Evolutionary conservation across 2,797 vertebrate species (phyloP).

Genomic region (Gymnodraco acuticeps): DNA sequence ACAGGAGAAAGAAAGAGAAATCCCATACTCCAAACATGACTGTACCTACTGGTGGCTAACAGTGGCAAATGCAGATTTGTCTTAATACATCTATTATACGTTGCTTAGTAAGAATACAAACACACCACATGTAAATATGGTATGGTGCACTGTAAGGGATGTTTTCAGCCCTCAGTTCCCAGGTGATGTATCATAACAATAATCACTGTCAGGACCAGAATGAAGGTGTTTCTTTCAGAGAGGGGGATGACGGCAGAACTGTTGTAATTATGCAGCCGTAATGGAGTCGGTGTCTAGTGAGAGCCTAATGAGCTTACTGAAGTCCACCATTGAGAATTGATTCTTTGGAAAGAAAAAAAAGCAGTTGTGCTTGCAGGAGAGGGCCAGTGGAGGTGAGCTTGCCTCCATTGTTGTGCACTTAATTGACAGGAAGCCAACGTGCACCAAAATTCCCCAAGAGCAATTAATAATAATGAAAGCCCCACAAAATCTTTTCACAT

Average conservation of each 20-base stretch:
- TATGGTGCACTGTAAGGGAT: conserved; percentile 51
- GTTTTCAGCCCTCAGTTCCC: conserved; percentile 69
- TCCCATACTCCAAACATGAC: conserved; percentile 2
- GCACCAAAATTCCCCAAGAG: conserved; percentile 73
- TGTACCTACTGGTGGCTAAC: not conserved
- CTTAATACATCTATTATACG: conserved; percentile 25
- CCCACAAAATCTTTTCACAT: conserved; percentile 68
- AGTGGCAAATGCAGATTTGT: conserved; percentile 22
- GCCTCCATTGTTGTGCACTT: conserved; percentile 83
- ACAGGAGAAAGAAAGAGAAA: conserved; percentile 19
- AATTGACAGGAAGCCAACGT: conserved; percentile 82
- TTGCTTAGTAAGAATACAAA: conserved; percentile 29
- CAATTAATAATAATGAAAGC: conserved; percentile 83
- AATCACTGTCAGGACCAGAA: conserved; percentile 82
- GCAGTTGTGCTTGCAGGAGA: conserved; percentile 64
- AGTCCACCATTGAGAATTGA: conserved; percentile 86
- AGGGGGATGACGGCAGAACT: conserved; percentile 76
- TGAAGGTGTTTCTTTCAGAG: conserved; percentile 79
- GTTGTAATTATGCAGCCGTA: conserved; percentile 85
- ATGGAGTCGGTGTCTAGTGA: conserved; percentile 81
- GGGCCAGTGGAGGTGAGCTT: conserved; percentile 79
- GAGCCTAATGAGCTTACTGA: conserved; percentile 87
- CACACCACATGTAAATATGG: conserved; percentile 19
- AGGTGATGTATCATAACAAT: conserved; percentile 83
- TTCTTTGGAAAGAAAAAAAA: conserved; percentile 69